These are phyloP conservation scores for Leptonema lineaticorne DNA, from an alignment of 1,140 invertebrate genomes.

Conservation along the genomic window DNA sequence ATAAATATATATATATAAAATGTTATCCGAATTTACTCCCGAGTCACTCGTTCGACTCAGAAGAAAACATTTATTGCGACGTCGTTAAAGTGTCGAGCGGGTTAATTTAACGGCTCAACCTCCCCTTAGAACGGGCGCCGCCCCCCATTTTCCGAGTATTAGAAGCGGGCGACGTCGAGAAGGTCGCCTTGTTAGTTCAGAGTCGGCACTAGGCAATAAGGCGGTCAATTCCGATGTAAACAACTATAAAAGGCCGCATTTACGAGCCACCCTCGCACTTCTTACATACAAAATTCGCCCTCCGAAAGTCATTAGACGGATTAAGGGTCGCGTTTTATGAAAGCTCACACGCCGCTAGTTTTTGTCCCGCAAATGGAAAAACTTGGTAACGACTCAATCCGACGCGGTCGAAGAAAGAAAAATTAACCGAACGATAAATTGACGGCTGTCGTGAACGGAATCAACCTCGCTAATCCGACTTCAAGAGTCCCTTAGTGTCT, in stretches of 20 bases:
- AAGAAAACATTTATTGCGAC: background rate
- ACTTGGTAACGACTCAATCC: conserved; percentile 14
- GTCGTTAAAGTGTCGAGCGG: background rate
- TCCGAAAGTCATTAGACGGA: conserved; percentile 23
- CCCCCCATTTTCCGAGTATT: background rate
- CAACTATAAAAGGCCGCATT: conserved; percentile 23
- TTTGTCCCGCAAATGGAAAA: conserved; percentile 24
- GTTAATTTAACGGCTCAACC: background rate
- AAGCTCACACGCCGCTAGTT: background rate
- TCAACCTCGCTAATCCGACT: too few relatives aligned
- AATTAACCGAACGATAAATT: too few relatives aligned
- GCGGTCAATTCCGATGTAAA: conserved; percentile 22
- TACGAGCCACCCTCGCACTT: conserved; percentile 17
- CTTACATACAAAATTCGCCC: conserved; percentile 18
- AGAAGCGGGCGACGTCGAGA: background rate
- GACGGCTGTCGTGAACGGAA: too few relatives aligned
- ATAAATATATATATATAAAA: too few relatives aligned
- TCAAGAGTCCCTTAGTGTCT: too few relatives aligned
- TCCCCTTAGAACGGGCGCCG: background rate
- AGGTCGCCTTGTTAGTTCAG: background rate
- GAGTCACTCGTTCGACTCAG: too few relatives aligned
- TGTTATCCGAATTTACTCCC: too few relatives aligned
- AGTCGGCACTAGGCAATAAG: conserved; percentile 2
- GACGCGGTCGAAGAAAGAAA: background rate
- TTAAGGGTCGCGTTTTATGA: conserved; percentile 24